Evolutionary conservation across 2,113 vertebrate species (phyloP).

Genomic region (Hassar affinis): DNA sequence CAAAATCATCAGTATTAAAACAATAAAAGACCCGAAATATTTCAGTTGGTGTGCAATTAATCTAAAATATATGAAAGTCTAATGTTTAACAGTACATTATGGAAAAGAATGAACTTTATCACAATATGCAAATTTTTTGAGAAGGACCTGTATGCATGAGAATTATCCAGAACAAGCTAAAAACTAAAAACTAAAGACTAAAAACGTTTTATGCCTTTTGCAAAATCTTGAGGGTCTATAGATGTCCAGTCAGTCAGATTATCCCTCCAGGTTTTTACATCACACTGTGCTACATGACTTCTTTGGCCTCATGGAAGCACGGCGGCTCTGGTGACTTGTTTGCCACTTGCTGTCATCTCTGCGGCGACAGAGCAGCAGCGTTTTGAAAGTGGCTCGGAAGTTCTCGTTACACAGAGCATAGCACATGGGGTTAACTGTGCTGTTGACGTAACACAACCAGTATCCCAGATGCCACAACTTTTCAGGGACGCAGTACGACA

Average conservation of each 20-base stretch:
- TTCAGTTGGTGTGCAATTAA: too few species aligned
- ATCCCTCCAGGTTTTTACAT: background rate
- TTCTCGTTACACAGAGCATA: slow-evolving; percentile 79
- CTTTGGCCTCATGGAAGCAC: slow-evolving; percentile 42
- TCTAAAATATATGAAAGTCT: too few species aligned
- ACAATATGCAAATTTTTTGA: too few species aligned
- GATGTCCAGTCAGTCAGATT: background rate
- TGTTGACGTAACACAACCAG: slow-evolving; percentile 82
- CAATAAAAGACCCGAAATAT: too few species aligned
- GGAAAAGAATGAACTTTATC: too few species aligned
- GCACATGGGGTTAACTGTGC: slow-evolving; percentile 80
- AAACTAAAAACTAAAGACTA: too few species aligned
- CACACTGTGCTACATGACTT: slow-evolving; percentile 48
- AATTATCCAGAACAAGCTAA: background rate
- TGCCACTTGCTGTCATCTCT: slow-evolving; percentile 63
- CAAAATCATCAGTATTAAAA: too few species aligned
- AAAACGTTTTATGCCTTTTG: slow-evolving; percentile 1
- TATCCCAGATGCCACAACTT: slow-evolving; percentile 79
- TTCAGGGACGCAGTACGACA: slow-evolving; percentile 74
- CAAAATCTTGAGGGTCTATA: background rate
- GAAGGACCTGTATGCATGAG: too few species aligned
- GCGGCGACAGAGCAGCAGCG: slow-evolving; percentile 73
- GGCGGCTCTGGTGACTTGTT: slow-evolving; percentile 57
- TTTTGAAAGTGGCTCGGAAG: slow-evolving; percentile 78
- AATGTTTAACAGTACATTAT: too few species aligned